phyloP scores from a whole-genome alignment of 2,888 invertebrate genomes.

The Apamea sordens region DNA sequence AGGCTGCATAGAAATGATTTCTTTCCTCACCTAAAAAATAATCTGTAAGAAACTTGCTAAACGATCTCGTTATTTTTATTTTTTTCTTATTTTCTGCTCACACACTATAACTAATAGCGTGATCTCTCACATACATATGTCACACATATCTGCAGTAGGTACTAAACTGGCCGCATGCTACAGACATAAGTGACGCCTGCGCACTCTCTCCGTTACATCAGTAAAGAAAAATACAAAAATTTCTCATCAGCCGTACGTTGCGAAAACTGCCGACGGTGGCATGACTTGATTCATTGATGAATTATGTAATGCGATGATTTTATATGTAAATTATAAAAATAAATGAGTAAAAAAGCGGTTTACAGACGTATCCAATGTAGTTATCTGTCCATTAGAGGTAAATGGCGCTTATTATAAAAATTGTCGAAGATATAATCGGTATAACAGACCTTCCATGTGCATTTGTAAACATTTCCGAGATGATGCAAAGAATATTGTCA shows the following conservation, averaged over 20 bases:
- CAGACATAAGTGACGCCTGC: conserved; percentile 32
- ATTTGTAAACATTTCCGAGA: conserved; percentile 6
- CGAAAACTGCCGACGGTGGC: conserved; percentile 45
- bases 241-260: conserved; percentile 53
- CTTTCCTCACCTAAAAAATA: not conserved
- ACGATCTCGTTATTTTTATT: not conserved
- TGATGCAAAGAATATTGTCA: not conserved
- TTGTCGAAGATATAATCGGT: not conserved
- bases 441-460: not conserved
- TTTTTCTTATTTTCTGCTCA: conserved; percentile 25
- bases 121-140: conserved; percentile 28
- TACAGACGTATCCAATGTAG: not conserved
- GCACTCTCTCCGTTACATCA: conserved; percentile 73
- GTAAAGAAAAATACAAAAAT: conserved; percentile 65
- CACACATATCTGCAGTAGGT: conserved; percentile 24
- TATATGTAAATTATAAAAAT: conserved; percentile 33
- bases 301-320: conserved; percentile 50
- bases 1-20: not conserved
- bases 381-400: conserved; percentile 5
- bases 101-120: conserved; percentile 30
- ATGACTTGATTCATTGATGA: conserved; percentile 56
- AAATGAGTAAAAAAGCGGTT: conserved; percentile 4
- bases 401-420: conserved; percentile 3
- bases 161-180: conserved; percentile 31
- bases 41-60: not conserved